phyloP scores from a whole-genome alignment of 1,140 invertebrate genomes.

The Zaprionus ornatus region DNA sequence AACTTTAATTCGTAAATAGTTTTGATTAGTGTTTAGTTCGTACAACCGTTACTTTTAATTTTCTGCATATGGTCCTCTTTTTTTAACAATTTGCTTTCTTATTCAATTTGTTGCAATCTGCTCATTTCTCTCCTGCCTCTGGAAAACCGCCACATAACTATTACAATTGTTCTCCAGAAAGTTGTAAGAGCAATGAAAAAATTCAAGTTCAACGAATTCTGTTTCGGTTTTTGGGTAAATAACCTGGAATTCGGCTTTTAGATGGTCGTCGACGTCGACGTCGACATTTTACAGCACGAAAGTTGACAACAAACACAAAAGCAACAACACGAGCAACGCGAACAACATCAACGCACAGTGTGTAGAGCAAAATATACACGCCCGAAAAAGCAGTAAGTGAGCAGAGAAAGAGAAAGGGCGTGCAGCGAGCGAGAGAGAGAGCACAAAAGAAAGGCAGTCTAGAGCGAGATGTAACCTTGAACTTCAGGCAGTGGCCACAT shows the following conservation, averaged over 20 bases:
- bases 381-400: slow-evolving; percentile 53
- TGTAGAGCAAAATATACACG: slow-evolving; percentile 50
- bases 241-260: slow-evolving; percentile 55
- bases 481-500: slow-evolving; percentile 32
- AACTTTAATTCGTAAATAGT: too few relatives aligned
- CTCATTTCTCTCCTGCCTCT: too few relatives aligned
- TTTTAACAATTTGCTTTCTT: not conserved
- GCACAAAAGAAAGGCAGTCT: not conserved
- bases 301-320: slow-evolving; percentile 43
- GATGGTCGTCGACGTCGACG: not conserved
- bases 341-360: slow-evolving; percentile 29
- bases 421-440: not conserved
- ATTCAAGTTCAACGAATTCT: slow-evolving; percentile 79
- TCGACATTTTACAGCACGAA: too few relatives aligned
- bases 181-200: slow-evolving; percentile 56
- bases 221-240: slow-evolving; percentile 60
- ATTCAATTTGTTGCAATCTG: not conserved
- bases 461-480: slow-evolving; percentile 39
- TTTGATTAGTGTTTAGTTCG: too few relatives aligned
- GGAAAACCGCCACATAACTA: slow-evolving; percentile 16
- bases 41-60: too few relatives aligned
- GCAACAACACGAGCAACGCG: slow-evolving; percentile 27
- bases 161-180: slow-evolving; percentile 31
- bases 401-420: slow-evolving; percentile 28
- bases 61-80: not conserved